Evolutionary conservation across 37 sponge, comb jelly and placozoan species (phyloP).

Genomic region (Spongilla lacustris): DNA sequence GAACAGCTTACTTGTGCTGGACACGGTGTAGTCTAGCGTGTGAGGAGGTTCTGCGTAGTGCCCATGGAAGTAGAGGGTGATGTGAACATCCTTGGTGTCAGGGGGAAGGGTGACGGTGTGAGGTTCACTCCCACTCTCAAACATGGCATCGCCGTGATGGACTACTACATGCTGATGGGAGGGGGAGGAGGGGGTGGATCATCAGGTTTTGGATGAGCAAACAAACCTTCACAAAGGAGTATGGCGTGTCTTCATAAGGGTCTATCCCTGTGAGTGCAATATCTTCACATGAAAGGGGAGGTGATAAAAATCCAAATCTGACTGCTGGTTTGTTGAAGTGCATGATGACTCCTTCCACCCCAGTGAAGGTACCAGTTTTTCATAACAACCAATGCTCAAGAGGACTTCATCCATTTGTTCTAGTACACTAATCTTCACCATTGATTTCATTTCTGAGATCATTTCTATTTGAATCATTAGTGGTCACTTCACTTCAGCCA

Average conservation of each 20-base stretch:
- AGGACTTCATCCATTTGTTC: no score
- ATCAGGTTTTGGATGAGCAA: neutral
- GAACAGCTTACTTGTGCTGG: no score
- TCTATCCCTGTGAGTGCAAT: slow-evolving; percentile 82
- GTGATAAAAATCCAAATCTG: no score
- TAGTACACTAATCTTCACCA: no score
- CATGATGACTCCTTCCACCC: no score
- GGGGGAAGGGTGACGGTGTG: slow-evolving; percentile 30
- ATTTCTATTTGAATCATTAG: no score
- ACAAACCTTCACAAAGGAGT: slow-evolving; percentile 78
- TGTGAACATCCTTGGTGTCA: neutral
- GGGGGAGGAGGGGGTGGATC: neutral
- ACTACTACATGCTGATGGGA: slow-evolving; percentile 9
- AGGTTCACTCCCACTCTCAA: slow-evolving; percentile 2
- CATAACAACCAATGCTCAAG: no score
- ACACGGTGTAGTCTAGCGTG: slow-evolving; percentile 5
- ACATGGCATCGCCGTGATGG: neutral
- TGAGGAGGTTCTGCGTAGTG: slow-evolving; percentile 76
- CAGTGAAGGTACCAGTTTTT: no score
- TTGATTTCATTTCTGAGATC: no score
- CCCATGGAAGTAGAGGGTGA: slow-evolving; percentile 69
- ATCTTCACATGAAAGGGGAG: no score
- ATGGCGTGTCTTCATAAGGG: slow-evolving; percentile 62
- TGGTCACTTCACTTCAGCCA: no score
- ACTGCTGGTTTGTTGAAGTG: no score